phyloP scores from a whole-genome alignment of 2,797 vertebrate genomes.

The Crenichthys baileyi region DNA sequence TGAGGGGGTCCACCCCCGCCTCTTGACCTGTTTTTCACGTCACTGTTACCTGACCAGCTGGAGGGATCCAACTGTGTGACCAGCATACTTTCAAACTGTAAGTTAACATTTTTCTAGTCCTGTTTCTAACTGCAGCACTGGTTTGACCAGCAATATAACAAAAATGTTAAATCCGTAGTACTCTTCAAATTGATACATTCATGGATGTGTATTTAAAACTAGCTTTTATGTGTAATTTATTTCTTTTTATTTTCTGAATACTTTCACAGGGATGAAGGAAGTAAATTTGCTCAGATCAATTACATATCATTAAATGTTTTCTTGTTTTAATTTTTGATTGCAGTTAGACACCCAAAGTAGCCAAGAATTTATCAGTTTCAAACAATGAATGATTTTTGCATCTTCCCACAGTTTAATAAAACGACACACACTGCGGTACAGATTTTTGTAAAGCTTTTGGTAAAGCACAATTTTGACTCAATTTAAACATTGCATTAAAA shows the following conservation, averaged over 20 bases:
- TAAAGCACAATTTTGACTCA: background rate
- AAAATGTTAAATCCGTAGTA: too few relatives aligned
- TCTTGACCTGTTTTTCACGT: slow-evolving; percentile 28
- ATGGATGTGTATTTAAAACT: background rate
- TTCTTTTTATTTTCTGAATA: background rate
- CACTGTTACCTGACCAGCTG: background rate
- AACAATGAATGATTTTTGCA: background rate
- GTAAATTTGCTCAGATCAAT: background rate
- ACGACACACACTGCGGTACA: background rate
- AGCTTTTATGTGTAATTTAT: background rate
- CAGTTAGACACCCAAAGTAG: background rate
- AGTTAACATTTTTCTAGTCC: background rate
- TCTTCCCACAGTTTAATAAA: background rate
- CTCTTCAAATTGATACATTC: too few relatives aligned
- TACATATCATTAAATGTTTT: background rate
- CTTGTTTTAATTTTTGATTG: background rate
- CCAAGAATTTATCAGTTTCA: background rate
- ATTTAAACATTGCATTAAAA: background rate
- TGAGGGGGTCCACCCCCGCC: slow-evolving; percentile 61
- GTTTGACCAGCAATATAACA: too few relatives aligned
- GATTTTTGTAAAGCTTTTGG: background rate
- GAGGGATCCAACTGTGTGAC: slow-evolving; percentile 8
- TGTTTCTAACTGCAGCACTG: background rate
- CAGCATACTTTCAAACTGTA: slow-evolving; percentile 16
- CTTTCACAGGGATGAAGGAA: background rate